phyloP scores from a whole-genome alignment of 2,888 invertebrate genomes.

The Lobophora halterata region DNA sequence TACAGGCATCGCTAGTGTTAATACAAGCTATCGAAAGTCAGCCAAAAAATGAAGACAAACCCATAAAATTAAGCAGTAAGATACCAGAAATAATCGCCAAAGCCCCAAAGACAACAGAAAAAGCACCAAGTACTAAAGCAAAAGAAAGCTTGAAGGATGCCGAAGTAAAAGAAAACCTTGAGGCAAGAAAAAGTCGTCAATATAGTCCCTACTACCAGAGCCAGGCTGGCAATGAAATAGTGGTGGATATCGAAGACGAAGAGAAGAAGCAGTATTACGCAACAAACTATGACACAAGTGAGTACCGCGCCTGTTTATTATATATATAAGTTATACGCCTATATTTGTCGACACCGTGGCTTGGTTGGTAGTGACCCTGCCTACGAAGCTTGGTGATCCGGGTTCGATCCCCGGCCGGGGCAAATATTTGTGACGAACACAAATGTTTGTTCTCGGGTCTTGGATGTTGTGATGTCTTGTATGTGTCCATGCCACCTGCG shows the following conservation, averaged over 20 bases:
- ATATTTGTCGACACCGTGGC: too few relatives aligned
- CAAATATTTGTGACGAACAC: too few relatives aligned
- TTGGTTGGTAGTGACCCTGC: too few relatives aligned
- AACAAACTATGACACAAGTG: slow-evolving; percentile 88
- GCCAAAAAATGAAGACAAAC: slow-evolving; percentile 43
- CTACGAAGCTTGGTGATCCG: too few relatives aligned
- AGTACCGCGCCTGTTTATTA: slow-evolving; percentile 62
- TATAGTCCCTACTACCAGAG: slow-evolving; percentile 43
- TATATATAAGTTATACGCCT: too few relatives aligned
- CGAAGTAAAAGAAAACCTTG: slow-evolving; percentile 22
- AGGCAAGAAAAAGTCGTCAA: slow-evolving; percentile 48
- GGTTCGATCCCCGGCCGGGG: too few relatives aligned
- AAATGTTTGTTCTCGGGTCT: too few relatives aligned
- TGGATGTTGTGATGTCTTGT: too few relatives aligned
- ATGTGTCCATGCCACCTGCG: too few relatives aligned
- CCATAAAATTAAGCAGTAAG: slow-evolving; percentile 20
- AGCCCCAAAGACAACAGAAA: slow-evolving; percentile 6
- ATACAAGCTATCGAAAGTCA: slow-evolving; percentile 54
- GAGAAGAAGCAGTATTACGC: slow-evolving; percentile 88
- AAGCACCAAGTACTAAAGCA: too few relatives aligned
- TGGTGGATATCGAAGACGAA: slow-evolving; percentile 86
- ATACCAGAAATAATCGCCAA: slow-evolving; percentile 14
- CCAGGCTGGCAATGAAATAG: slow-evolving; percentile 79
- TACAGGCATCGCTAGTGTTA: slow-evolving; percentile 63
- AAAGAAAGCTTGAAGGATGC: slow-evolving; percentile 13